These are phyloP conservation scores for Bovichtus diacanthus DNA, from an alignment of 2,797 vertebrate genomes.

Conservation along the genomic window DNA sequence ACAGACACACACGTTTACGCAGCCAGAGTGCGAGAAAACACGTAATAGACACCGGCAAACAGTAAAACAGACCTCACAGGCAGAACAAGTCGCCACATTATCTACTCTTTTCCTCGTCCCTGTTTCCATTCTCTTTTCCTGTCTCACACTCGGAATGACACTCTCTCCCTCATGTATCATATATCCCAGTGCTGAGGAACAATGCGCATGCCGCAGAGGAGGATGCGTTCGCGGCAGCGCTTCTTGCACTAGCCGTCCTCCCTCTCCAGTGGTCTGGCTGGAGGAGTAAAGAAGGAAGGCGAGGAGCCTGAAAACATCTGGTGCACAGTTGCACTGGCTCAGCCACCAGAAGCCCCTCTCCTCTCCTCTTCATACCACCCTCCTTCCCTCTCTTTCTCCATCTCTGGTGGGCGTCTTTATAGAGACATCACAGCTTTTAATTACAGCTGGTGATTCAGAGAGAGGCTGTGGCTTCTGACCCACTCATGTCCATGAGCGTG, in stretches of 20 bases:
- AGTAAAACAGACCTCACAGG: slow-evolving; percentile 82
- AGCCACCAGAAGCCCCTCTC: slow-evolving; percentile 71
- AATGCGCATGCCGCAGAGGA: slow-evolving; percentile 61
- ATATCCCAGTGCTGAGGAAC: slow-evolving; percentile 55
- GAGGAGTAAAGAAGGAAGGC: slow-evolving; percentile 68
- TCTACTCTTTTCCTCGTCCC: slow-evolving; percentile 56
- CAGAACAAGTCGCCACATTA: slow-evolving; percentile 74
- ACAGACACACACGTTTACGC: slow-evolving; percentile 44
- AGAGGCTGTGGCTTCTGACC: slow-evolving; percentile 79
- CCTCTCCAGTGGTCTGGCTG: slow-evolving; percentile 70
- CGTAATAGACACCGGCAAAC: slow-evolving; percentile 75
- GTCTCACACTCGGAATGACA: slow-evolving; percentile 62
- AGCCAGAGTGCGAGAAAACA: slow-evolving; percentile 63
- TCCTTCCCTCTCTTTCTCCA: slow-evolving; percentile 44
- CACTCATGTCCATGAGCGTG: slow-evolving; percentile 74
- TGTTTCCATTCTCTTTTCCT: slow-evolving; percentile 67
- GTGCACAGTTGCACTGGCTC: slow-evolving; percentile 83
- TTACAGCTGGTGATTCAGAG: slow-evolving; percentile 77
- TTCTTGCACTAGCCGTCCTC: slow-evolving; percentile 60
- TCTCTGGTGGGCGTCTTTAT: slow-evolving; percentile 58
- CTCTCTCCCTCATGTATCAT: slow-evolving; percentile 51
- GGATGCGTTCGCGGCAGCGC: slow-evolving; percentile 67
- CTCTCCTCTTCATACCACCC: slow-evolving; percentile 37
- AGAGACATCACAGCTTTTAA: slow-evolving; percentile 84
- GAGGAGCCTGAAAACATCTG: slow-evolving; percentile 84